phyloP scores from a whole-genome alignment of 1,140 invertebrate genomes.

The Philotrypesis tridentata region DNA sequence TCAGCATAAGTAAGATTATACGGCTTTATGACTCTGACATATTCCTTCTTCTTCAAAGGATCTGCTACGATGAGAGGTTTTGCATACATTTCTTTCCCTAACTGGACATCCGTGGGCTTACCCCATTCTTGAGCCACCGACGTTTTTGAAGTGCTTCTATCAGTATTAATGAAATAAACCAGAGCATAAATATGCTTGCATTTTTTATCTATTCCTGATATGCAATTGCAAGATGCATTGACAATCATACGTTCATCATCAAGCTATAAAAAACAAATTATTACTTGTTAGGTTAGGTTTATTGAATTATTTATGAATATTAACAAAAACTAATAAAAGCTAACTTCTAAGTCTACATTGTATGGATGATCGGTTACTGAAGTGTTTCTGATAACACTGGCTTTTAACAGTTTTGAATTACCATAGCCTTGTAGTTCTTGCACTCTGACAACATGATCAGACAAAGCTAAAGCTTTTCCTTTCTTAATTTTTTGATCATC shows the following conservation, averaged over 20 bases:
- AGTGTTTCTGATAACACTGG: neutral
- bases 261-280: too few relatives aligned
- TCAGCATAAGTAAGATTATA: neutral
- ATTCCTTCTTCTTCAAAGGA: constrained; percentile 21
- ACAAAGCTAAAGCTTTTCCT: neutral
- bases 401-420: neutral
- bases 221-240: constrained; percentile 43
- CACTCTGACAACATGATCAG: neutral
- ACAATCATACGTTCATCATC: too few relatives aligned
- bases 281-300: too few relatives aligned
- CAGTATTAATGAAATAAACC: constrained; percentile 51
- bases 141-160: constrained; percentile 51
- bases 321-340: too few relatives aligned
- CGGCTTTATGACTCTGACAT: constrained; percentile 24
- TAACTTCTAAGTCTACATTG: neutral
- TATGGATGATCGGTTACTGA: neutral
- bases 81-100: constrained; percentile 49
- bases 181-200: constrained; percentile 53
- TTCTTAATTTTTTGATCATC: neutral
- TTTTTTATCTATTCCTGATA: constrained; percentile 46
- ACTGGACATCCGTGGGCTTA: constrained; percentile 49
- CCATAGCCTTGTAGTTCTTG: neutral
- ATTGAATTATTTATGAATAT: too few relatives aligned
- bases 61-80: neutral
- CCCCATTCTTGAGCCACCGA: constrained; percentile 52